Base-by-base conservation (phyloP, 2,888 invertebrate species). In the Allacma fusca region DNA sequence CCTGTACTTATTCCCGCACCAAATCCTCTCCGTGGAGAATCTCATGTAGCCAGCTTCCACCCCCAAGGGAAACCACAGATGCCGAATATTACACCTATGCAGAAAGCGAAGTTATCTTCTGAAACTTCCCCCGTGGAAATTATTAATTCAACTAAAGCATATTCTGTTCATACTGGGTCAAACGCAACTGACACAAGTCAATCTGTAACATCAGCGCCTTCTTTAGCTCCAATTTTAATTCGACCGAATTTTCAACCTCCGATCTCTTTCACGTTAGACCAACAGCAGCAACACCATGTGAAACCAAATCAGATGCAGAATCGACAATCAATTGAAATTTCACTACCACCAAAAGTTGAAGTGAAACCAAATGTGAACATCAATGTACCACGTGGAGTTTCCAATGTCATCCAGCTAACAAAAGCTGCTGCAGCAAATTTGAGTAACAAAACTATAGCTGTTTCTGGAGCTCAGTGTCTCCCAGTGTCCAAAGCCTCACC, bases 361-460 rank as follows among this genome's bases (percentile, higher is more conserved):
- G 50, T 28, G 1, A 70, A 77, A 29, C 68, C 77, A 29, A 75
- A 59, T 67, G 50, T 75, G n/a, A 76, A 59, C 26, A 67, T 75
- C 7, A 75, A 50, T 76, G 76, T 64, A 12, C 24, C 75, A n/a
- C 67, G 68, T 7, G 62, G 34, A 7, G 29, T 64, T 1, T 77
- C 83, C 19, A 82, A 80, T 75, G 72, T 83, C 1, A 77, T 82
- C 16, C 81, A 81, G 19, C 59, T 81, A 23, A 76, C 79, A 0
- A 83, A 81, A 74, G 65, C 79, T 5, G 28, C 79, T 1, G 59
- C 76, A n/a, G 65, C 75, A 0, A 67, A 77, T 57, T 70, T 75
- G 57, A 62, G 70, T n/a, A 80, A 76, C 50, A 78, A 79, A 67
- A 69, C 80, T 9, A 67, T 71, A 59, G 24, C 69, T 26, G 78